These are phyloP conservation scores for Diplogasteroides magnus DNA, from an alignment of 1,140 invertebrate species.

Conservation along the genomic window DNA sequence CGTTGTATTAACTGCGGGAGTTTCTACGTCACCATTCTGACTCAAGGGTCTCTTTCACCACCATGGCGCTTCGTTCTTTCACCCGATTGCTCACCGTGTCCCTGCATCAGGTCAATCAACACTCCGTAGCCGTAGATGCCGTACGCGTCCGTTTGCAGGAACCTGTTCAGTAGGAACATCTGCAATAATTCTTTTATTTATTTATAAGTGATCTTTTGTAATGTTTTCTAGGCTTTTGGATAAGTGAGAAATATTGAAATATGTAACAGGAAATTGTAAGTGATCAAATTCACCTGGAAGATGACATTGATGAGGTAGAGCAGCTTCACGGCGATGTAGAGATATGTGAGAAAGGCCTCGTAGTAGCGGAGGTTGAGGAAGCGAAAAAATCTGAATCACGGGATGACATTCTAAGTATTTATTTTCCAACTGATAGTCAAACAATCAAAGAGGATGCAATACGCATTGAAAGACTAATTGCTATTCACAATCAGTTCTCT, in stretches of 20 bases:
- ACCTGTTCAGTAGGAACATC: conserved; percentile 61
- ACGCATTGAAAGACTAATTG: too few species aligned
- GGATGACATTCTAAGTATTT: too few species aligned
- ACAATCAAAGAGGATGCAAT: too few species aligned
- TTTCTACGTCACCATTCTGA: too few species aligned
- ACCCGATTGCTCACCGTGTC: too few species aligned
- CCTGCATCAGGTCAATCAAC: conserved; percentile 42
- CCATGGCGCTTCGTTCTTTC: too few species aligned
- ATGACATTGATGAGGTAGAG: conserved; percentile 51
- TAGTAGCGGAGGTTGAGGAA: conserved; percentile 51
- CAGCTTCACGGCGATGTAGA: conserved; percentile 49
- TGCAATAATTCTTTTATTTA: conserved; percentile 21
- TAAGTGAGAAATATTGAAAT: neutral
- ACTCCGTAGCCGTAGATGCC: conserved; percentile 55
- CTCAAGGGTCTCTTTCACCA: too few species aligned
- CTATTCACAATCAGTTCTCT: too few species aligned
- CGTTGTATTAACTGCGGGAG: too few species aligned
- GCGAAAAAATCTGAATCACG: conserved; percentile 34
- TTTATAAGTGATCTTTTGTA: neutral
- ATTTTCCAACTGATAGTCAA: too few species aligned
- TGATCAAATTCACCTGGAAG: conserved; percentile 44
- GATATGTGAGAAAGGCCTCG: conserved; percentile 51
- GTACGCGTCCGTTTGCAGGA: conserved; percentile 59
- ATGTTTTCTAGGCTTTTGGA: too few species aligned
- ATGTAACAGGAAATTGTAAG: too few species aligned